Base-by-base conservation (phyloP, 2,888 invertebrate genomes). In the Chloroclysta siterata region DNA sequence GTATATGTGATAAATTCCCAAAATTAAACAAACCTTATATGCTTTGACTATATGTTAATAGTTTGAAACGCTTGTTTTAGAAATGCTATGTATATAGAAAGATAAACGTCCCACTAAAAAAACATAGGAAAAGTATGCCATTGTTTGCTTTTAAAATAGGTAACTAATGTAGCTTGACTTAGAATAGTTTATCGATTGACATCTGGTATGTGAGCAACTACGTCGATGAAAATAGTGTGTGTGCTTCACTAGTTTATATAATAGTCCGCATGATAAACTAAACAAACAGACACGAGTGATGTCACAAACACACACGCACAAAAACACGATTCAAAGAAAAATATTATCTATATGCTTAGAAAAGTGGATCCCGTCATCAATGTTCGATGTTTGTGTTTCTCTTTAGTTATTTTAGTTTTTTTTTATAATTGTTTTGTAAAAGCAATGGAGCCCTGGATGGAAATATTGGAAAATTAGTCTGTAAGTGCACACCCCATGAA, bases 131-230 rank as follows among this genome's bases (percentile, higher is more conserved):
- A 33, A 63, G 1, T 33, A 65, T 48, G 47, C 22, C 71, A 78
- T 73, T 84, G 78, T 75, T 71, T 68, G 84, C 84, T 83, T 84
- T 15, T 84, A 81, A 80, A 59, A 72, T 80, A 82, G 78, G 71
- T 39, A 74, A 3, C n/a, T 41, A 55, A 42, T 70, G 77, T 79
- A 80, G 81, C 78, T 85, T 84, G 76, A 73, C 60, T 68, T 74
- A 71, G 72, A 56, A 53, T 76, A 74, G 73, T 69, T 70, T 73
- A 74, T 75, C 66, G 66, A 66, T 73, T 65, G 79, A 80, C 73
- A 86, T 90, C 92, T 91, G 92, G 93, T 93, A 93, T 92, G 93
- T 93, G 93, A 93, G 93, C 93, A 76, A 88, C 85, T 80, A 80
- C 85, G 85, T 83, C 79, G 80, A 78, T 80, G 77, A 79, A 72